Evolutionary conservation across 2,888 invertebrate genomes (phyloP), one percentile per base, ranked within the genome.

Genomic region (Dicyrtomina minuta): DNA sequence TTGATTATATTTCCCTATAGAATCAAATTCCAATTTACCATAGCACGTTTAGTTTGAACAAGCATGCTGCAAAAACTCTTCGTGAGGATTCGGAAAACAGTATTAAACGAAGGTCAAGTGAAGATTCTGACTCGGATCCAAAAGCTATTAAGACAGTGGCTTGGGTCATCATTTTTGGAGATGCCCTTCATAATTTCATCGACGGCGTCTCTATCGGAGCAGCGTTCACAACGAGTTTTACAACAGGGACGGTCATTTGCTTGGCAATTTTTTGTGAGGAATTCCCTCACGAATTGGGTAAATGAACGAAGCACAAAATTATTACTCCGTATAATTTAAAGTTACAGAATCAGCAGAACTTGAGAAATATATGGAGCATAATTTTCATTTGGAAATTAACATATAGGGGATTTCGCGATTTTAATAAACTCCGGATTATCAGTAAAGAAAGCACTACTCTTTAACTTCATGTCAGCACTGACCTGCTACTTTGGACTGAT

Each of bases 91-190:
- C 72, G 1, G 62, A 70, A 20, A 26, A 24, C 15, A n/a, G 46
- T 1, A 39, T n/a, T 20, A 22, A 26, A 55, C 33, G 33, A 33
- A 33, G 4, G 33, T 33, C 33, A 33, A 33, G 33, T 33, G 33
- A 33, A 33, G 33, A 33, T n/a, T n/a, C n/a, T n/a, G n/a, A n/a
- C n/a, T n/a, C n/a, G n/a, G n/a, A n/a, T 33, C 33, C 33, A 3
- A 33, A 33, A 33, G 81, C 81, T 10, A 82, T 86, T 44, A 82
- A 83, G 1, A 84, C 85, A 0, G 85, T 87, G 17, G 87, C 86
- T 5, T 87, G 86, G 86, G 87, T 87, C 86, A 84, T 87, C 61
- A 83, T 87, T 51, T 83, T 86, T 77, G 87, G 87, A 1, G 87
- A 87, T 79, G 85, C 85, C 1, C 80, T 87, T 44, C 87, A 87